Evolutionary conservation across 1,140 invertebrate genomes (phyloP).

Genomic region (Belonocnema kinseyi): DNA sequence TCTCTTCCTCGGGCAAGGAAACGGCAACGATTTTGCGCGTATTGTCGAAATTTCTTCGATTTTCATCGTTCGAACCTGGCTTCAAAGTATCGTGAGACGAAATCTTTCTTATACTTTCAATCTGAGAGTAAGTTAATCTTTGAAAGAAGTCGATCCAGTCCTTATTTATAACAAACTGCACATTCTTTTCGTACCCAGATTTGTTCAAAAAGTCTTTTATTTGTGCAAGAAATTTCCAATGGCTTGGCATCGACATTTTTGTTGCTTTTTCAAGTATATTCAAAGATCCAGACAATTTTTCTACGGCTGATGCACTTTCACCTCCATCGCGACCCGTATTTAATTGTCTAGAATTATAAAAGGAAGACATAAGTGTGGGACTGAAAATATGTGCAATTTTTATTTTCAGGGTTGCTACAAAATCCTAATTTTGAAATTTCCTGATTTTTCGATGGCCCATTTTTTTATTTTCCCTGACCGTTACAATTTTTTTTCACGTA

Average conservation of each 20-base stretch:
- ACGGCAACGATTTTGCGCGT: conserved; percentile 33
- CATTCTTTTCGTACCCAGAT: conserved; percentile 71
- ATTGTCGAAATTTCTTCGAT: conserved; percentile 33
- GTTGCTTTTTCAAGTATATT: conserved; percentile 48
- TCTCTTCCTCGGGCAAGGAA: conserved; percentile 37
- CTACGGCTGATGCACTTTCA: conserved; percentile 58
- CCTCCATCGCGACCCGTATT: conserved; percentile 52
- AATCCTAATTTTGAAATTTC: neutral
- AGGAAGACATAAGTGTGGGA: neutral
- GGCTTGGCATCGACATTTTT: conserved; percentile 73
- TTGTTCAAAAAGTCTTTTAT: conserved; percentile 74
- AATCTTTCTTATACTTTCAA: conserved; percentile 66
- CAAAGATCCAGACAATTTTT: conserved; percentile 53
- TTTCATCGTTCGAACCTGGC: conserved; percentile 46
- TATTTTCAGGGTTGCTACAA: neutral
- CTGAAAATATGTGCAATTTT: neutral
- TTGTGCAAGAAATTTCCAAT: conserved; percentile 75
- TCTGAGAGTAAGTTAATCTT: conserved; percentile 66
- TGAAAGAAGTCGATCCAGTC: conserved; percentile 76
- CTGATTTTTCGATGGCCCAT: too few species aligned
- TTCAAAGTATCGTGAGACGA: conserved; percentile 65
- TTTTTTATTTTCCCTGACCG: too few species aligned
- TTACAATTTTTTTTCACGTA: too few species aligned
- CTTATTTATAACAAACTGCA: conserved; percentile 74
- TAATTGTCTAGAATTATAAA: neutral